A percentile compares a stretch with the other conserved stretches of the same genome.
phyloP scores from a whole-genome alignment of 2,113 vertebrate species.

The Henicopernis longicauda region DNA sequence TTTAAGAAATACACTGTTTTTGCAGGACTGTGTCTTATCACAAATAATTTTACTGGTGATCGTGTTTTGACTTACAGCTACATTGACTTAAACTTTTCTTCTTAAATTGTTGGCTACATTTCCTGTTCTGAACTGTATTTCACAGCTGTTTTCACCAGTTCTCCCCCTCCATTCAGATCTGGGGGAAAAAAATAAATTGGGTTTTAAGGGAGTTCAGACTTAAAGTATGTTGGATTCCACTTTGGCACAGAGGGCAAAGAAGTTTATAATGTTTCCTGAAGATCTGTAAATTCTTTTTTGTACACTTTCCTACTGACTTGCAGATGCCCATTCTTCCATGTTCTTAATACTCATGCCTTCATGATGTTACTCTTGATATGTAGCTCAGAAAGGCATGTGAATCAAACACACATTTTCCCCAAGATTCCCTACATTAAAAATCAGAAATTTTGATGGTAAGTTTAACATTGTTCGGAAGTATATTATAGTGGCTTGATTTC shows the following conservation, averaged over 20 bases:
- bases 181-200: accelerated
- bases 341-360: not conserved
- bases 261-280: not conserved
- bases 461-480: not conserved
- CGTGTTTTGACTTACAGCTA: not conserved
- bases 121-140: not conserved
- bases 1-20: not conserved
- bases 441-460: not conserved
- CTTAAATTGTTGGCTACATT: not conserved
- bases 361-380: not conserved
- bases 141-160: not conserved
- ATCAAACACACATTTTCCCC: not conserved
- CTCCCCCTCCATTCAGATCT: not conserved
- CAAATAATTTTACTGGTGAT: not conserved
- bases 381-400: not conserved
- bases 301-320: not conserved
- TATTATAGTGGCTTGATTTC: not conserved
- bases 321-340: not conserved
- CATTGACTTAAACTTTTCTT: not conserved
- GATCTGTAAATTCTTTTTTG: not conserved
- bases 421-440: not conserved
- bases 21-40: not conserved
- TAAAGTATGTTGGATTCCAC: not conserved
- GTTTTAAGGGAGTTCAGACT: not conserved
- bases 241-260: not conserved